These are phyloP conservation scores for Dipodomys stephensi DNA, from an alignment of 2,113 vertebrate genomes.

Conservation along the genomic window DNA sequence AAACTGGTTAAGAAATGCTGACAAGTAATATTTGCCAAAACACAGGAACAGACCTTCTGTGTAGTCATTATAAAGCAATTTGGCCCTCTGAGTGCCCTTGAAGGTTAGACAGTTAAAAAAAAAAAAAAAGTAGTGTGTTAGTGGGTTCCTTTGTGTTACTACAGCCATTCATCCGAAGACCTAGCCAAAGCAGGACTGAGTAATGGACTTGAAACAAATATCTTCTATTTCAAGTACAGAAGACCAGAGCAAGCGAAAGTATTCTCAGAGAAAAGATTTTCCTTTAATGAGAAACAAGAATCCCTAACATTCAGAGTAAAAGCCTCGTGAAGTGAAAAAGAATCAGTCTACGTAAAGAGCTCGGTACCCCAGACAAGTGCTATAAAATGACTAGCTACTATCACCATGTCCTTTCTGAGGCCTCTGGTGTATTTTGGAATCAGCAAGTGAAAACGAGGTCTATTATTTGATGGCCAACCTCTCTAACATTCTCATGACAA, in stretches of 20 bases:
- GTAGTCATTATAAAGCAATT: slow-evolving; percentile 50
- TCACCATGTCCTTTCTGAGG: slow-evolving; percentile 32
- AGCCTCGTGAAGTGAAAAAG: slow-evolving; percentile 61
- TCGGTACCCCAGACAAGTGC: slow-evolving; percentile 11
- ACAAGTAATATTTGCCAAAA: slow-evolving; percentile 52
- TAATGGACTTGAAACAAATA: slow-evolving; percentile 64
- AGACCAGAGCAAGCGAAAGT: slow-evolving; percentile 48
- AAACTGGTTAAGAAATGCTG: slow-evolving; percentile 52
- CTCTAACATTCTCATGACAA: slow-evolving; percentile 51
- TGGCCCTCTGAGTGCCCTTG: slow-evolving; percentile 41
- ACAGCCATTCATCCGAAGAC: slow-evolving; percentile 70
- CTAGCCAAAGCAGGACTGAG: slow-evolving; percentile 59
- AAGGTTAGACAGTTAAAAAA: neutral
- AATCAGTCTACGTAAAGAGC: slow-evolving; percentile 47
- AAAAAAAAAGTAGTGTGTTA: slow-evolving; percentile 18
- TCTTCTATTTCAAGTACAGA: slow-evolving; percentile 65
- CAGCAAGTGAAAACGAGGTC: slow-evolving; percentile 14
- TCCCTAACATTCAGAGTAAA: slow-evolving; percentile 63
- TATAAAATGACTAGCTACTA: neutral
- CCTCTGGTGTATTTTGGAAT: slow-evolving; percentile 59
- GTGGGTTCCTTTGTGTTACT: slow-evolving; percentile 48
- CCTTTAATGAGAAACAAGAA: slow-evolving; percentile 65
- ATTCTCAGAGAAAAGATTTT: slow-evolving; percentile 65
- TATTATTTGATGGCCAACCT: slow-evolving; percentile 45
- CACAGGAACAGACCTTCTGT: slow-evolving; percentile 40